phyloP scores from a whole-genome alignment of 1,140 invertebrate genomes.

The Megalonaias nervosa region DNA sequence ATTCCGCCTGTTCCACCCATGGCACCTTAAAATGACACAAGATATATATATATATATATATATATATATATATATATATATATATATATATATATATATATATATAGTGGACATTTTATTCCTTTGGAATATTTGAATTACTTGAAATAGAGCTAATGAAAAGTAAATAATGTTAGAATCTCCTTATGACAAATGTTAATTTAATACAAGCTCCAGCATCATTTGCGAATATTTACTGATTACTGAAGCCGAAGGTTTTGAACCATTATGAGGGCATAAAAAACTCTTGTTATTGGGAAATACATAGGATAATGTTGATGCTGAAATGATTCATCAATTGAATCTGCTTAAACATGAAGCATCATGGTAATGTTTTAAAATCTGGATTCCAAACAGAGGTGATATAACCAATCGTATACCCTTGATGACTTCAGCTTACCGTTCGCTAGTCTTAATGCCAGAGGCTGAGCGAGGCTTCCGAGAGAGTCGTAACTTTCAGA shows the following conservation, averaged over 20 bases:
- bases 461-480: constrained; percentile 37
- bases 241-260: not conserved
- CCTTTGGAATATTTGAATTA: not conserved
- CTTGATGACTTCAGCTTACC: not conserved
- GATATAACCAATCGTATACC: too few relatives aligned
- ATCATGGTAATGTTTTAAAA: too few relatives aligned
- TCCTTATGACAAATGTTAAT: not conserved
- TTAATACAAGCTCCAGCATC: not conserved
- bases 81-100: too few relatives aligned
- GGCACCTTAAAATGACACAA: too few relatives aligned
- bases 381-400: too few relatives aligned
- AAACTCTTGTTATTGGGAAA: not conserved
- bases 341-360: too few relatives aligned
- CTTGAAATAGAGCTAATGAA: not conserved
- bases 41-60: too few relatives aligned
- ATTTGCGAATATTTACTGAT: not conserved
- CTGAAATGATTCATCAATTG: too few relatives aligned
- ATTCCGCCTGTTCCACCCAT: not conserved
- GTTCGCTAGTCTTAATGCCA: constrained; percentile 49
- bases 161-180: not conserved
- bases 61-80: too few relatives aligned
- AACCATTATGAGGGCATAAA: not conserved
- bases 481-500: constrained; percentile 53
- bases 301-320: too few relatives aligned
- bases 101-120: not conserved